Percentiles rank a stretch among this genome's conserved stretches.
These are phyloP conservation scores for Ceratina australensis DNA, from an alignment of 1,140 invertebrate genomes.

Conservation along the genomic window DNA sequence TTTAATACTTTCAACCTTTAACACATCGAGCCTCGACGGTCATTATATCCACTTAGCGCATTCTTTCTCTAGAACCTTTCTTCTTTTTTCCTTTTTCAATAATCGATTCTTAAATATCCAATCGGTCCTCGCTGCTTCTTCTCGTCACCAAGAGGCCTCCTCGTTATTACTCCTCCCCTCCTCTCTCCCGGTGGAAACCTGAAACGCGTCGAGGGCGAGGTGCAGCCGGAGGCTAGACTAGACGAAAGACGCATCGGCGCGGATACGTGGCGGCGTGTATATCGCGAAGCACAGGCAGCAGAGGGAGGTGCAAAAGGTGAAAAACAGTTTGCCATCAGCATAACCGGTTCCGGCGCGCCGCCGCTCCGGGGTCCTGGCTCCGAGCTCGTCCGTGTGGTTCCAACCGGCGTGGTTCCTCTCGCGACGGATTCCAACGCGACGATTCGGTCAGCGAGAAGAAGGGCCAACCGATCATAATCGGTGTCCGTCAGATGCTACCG, in stretches of 20 bases:
- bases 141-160: neutral
- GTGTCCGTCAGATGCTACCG: slow-evolving; percentile 39
- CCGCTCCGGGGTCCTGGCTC: too few species aligned
- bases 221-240: slow-evolving; percentile 1
- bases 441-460: slow-evolving; percentile 59
- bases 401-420: too few species aligned
- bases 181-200: too few species aligned
- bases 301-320: slow-evolving; percentile 72
- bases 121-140: neutral
- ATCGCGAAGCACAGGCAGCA: slow-evolving; percentile 45
- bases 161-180: neutral
- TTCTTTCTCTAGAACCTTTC: too few species aligned
- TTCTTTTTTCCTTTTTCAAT: too few species aligned
- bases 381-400: too few species aligned
- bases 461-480: slow-evolving; percentile 64
- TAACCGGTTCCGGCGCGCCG: slow-evolving; percentile 69
- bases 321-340: slow-evolving; percentile 76
- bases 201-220: neutral
- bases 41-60: too few species aligned
- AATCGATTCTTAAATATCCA: neutral
- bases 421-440: slow-evolving; percentile 4
- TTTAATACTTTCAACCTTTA: too few species aligned
- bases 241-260: slow-evolving; percentile 47
- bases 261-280: slow-evolving; percentile 13
- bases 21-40: too few species aligned